Conservation (phyloP, 1,140 invertebrate genomes). For the Aphaenogaster floridana region DNA sequence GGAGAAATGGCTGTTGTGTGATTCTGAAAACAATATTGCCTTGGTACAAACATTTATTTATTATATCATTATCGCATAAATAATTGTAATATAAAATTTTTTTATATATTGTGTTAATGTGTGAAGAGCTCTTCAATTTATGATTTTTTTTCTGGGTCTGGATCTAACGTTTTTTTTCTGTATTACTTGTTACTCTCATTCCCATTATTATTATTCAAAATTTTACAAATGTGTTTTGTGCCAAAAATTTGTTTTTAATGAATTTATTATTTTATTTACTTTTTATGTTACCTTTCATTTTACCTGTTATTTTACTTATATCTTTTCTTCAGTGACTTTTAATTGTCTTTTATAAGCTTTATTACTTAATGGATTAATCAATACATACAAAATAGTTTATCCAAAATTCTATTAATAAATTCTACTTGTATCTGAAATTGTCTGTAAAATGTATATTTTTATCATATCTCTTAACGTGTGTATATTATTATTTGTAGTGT, state of each 20-base stretch:
- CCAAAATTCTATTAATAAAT: not conserved
- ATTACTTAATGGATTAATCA: not conserved
- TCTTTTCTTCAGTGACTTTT: not conserved
- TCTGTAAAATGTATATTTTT: not conserved
- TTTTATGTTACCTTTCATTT: conserved; percentile 4
- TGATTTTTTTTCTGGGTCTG: no score
- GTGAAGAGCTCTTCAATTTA: no score
- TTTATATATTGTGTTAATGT: not conserved
- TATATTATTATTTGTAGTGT: conserved; percentile 5
- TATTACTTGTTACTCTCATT: no score
- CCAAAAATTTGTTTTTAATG: not conserved
- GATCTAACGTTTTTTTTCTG: no score
- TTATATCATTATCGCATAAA: no score
- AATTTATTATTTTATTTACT: not conserved
- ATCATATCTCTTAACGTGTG: not conserved
- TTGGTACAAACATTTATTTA: not conserved
- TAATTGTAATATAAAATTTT: not conserved
- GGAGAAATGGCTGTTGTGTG: not conserved
- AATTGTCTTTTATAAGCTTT: not conserved
- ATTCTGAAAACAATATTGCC: not conserved
- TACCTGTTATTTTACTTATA: not conserved
- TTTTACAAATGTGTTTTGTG: no score
- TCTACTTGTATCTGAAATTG: not conserved
- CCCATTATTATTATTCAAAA: no score
- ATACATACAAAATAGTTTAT: no score